phyloP scores from a whole-genome alignment of 2,113 vertebrate species.

The Oryzias melastigma region DNA sequence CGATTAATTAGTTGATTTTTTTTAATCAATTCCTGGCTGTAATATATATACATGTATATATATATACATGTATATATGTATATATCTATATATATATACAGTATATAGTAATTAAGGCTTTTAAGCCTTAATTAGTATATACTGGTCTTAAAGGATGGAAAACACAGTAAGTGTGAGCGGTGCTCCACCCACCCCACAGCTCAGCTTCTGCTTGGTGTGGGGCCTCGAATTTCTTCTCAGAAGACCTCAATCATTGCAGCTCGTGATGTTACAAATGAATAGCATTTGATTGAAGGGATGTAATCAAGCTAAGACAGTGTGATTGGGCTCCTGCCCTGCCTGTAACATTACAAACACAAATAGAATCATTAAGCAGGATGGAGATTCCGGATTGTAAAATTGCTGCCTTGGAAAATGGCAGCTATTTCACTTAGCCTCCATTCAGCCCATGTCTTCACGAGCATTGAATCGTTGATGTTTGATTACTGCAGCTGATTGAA shows the following conservation, averaged over 20 bases:
- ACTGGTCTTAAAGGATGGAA: background rate
- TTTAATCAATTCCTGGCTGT: too few relatives aligned
- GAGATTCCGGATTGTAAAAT: conserved; percentile 13
- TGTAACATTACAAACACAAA: conserved; percentile 15
- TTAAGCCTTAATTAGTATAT: too few relatives aligned
- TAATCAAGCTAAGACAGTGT: conserved; percentile 33
- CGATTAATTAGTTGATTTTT: too few relatives aligned
- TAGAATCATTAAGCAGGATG: conserved; percentile 28
- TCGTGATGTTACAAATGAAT: conserved; percentile 24
- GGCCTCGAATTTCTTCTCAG: conserved; percentile 7
- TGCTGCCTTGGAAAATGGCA: background rate
- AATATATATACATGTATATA: too few relatives aligned
- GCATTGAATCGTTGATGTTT: background rate
- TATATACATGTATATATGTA: too few relatives aligned
- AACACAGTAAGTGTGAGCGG: background rate
- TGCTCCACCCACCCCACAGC: background rate
- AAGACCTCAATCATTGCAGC: conserved; percentile 4
- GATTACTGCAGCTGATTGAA: conserved; percentile 1
- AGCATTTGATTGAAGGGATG: conserved; percentile 42
- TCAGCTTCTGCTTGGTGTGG: background rate
- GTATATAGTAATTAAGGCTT: background rate
- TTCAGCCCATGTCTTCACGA: conserved; percentile 1
- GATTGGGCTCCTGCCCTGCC: conserved; percentile 27
- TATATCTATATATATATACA: too few relatives aligned
- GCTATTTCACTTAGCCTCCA: background rate